Conservation (phyloP, 2,113 vertebrate species). For the Sylvilagus bachmani region DNA sequence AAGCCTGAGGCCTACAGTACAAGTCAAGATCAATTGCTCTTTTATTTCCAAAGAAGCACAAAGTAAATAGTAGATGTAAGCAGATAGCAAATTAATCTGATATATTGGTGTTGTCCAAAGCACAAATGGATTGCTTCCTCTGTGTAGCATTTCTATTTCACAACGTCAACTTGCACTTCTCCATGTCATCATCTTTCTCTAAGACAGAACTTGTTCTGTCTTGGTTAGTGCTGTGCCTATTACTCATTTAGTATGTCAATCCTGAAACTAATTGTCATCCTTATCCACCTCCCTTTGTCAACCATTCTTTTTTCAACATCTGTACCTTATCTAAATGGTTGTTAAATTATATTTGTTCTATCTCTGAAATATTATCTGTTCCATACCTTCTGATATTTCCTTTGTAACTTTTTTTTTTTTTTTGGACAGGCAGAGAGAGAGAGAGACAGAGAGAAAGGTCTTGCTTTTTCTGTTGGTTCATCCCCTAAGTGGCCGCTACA, state of each 20-base stretch:
- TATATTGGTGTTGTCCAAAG: constrained; percentile 38
- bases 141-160: background rate
- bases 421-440: too few species aligned
- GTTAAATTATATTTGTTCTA: background rate
- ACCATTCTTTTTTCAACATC: background rate
- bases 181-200: background rate
- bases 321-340: background rate
- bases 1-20: background rate
- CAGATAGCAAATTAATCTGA: constrained; percentile 62
- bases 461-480: too few species aligned
- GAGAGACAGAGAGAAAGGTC: too few species aligned
- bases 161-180: background rate
- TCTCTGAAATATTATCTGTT: background rate
- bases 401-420: too few species aligned
- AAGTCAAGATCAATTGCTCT: constrained; percentile 69
- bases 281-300: background rate
- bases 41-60: constrained; percentile 69
- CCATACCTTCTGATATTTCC: background rate
- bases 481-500: too few species aligned
- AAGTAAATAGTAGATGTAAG: constrained; percentile 58
- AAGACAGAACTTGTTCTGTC: background rate
- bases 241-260: background rate
- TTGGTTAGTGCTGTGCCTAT: background rate
- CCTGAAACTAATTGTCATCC: background rate
- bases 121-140: constrained; percentile 45